These are phyloP conservation scores for Oxycera nigricornis DNA, from an alignment of 2,888 invertebrate species.

Conservation along the genomic window DNA sequence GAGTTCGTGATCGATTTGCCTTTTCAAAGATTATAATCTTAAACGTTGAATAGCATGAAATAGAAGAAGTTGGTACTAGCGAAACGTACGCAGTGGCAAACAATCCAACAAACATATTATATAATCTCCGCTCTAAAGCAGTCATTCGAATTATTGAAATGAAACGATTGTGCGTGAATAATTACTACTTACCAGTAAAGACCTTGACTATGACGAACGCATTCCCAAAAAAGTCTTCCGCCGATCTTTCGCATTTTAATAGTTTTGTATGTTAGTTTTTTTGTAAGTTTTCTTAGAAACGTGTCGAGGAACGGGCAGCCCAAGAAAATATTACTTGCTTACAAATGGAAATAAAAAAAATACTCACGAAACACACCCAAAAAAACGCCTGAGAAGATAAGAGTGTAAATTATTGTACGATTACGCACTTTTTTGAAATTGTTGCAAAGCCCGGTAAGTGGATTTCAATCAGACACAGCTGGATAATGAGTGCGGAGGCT, in stretches of 20 bases:
- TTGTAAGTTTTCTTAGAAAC: no score
- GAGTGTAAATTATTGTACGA: neutral
- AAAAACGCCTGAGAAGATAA: neutral
- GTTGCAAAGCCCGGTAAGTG: neutral
- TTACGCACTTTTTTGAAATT: slow-evolving; percentile 7
- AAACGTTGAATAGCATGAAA: no score
- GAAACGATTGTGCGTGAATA: neutral
- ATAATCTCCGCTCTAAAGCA: neutral
- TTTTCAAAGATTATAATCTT: neutral
- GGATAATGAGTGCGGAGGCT: neutral
- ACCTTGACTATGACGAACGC: neutral
- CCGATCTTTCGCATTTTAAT: neutral
- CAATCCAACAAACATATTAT: neutral
- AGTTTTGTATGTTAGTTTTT: no score
- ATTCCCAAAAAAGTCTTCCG: neutral
- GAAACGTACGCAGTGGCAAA: neutral
- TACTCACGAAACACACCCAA: neutral
- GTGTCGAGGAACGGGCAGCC: no score
- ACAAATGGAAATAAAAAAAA: neutral
- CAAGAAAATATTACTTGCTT: no score
- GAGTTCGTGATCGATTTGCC: neutral
- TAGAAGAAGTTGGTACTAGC: neutral
- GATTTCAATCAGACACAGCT: neutral
- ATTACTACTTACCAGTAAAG: neutral
- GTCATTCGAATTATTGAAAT: neutral